These are phyloP conservation scores for Pogonocherus hispidulus DNA, from an alignment of 2,888 invertebrate genomes.

Conservation along the genomic window DNA sequence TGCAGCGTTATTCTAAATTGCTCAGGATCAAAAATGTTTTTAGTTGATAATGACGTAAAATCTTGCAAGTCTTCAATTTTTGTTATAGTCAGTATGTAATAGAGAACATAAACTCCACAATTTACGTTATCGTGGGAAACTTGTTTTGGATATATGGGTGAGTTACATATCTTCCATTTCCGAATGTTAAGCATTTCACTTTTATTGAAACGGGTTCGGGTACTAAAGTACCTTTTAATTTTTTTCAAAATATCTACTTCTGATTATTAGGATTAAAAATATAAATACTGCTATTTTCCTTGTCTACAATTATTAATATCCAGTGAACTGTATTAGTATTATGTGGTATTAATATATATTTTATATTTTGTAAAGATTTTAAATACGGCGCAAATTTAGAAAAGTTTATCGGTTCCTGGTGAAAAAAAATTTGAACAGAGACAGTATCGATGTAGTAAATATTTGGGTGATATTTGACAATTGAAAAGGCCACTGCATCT, in stretches of 20 bases:
- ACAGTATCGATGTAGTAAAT: constrained; percentile 1
- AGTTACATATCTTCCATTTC: too few relatives aligned
- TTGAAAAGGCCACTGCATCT: background rate
- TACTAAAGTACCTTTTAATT: too few relatives aligned
- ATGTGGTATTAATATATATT: background rate
- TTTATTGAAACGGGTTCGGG: too few relatives aligned
- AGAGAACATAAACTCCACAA: too few relatives aligned
- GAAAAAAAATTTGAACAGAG: background rate
- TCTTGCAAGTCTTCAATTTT: too few relatives aligned
- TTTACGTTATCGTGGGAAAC: too few relatives aligned
- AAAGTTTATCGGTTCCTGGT: background rate
- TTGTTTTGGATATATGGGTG: too few relatives aligned
- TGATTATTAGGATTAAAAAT: constrained; percentile 3
- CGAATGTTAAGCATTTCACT: too few relatives aligned
- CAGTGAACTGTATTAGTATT: background rate
- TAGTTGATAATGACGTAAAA: too few relatives aligned
- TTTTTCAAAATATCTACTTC: background rate
- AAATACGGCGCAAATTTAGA: background rate
- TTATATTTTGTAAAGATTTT: background rate
- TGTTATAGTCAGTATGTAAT: too few relatives aligned
- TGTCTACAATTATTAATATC: background rate
- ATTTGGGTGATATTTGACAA: background rate
- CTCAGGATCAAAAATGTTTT: too few relatives aligned
- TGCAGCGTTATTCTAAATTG: too few relatives aligned
- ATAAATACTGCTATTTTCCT: background rate